phyloP scores from a whole-genome alignment of 2,113 vertebrate genomes.

The Hylia prasina region DNA sequence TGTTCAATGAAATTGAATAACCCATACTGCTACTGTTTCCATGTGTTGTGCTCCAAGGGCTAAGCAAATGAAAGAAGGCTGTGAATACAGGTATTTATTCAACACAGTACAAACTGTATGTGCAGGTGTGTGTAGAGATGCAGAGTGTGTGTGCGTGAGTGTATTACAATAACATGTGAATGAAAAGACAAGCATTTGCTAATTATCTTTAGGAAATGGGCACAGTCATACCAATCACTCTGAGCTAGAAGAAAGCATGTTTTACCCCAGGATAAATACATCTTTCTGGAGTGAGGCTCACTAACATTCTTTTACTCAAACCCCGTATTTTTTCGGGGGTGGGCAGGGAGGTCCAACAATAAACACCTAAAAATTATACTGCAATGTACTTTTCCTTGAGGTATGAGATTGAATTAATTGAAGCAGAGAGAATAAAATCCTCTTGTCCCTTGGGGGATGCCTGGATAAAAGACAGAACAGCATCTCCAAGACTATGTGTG shows the following conservation, averaged over 20 bases:
- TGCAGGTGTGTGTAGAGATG: neutral
- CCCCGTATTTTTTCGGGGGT: rapidly evolving
- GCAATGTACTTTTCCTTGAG: neutral
- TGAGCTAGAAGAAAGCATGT: neutral
- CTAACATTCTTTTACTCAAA: neutral
- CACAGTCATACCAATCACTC: neutral
- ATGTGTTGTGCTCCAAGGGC: neutral
- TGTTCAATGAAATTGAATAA: neutral
- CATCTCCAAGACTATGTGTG: neutral
- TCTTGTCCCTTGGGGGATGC: rapidly evolving
- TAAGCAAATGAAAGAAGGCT: neutral
- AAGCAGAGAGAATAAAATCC: neutral
- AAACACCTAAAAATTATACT: neutral
- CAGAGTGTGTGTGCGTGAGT: rapidly evolving
- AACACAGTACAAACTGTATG: neutral
- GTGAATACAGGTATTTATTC: neutral
- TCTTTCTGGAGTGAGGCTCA: neutral
- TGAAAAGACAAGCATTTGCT: neutral
- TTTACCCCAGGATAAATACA: neutral
- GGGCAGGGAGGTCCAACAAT: neutral
- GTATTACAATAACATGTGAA: neutral
- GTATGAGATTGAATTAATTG: neutral
- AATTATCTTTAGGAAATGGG: neutral
- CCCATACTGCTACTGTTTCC: neutral
- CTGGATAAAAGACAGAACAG: neutral